phyloP scores from a whole-genome alignment of 2,113 vertebrate species.

The Phalacrocorax carbo region DNA sequence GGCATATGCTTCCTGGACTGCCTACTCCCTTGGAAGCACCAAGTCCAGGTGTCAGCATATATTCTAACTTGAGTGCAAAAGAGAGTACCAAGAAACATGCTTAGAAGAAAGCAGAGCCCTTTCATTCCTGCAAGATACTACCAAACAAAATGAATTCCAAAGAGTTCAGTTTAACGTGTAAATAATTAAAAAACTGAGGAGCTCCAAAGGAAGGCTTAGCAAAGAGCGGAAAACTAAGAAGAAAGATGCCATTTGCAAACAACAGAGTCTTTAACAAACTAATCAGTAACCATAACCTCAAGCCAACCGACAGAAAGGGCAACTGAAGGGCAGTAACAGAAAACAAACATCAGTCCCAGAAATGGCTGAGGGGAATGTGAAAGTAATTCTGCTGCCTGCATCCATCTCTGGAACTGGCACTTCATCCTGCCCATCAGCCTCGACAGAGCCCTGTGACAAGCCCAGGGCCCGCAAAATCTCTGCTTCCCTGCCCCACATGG shows the following conservation, averaged over 20 bases:
- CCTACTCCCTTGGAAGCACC: background rate
- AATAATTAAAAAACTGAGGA: background rate
- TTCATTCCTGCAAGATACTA: background rate
- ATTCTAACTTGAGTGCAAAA: background rate
- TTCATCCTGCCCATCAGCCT: background rate
- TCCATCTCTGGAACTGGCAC: background rate
- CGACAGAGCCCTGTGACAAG: accelerated
- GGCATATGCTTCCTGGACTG: background rate
- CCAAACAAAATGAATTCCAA: background rate
- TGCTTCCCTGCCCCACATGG: background rate
- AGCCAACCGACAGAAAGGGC: background rate
- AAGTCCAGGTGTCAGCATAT: background rate
- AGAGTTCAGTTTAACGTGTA: background rate
- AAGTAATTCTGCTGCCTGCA: background rate
- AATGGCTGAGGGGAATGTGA: background rate
- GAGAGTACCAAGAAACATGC: background rate
- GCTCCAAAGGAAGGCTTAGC: background rate
- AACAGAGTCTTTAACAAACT: background rate
- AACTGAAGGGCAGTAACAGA: background rate
- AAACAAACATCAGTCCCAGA: background rate
- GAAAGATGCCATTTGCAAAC: background rate
- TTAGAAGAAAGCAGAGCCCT: background rate
- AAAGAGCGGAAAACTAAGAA: background rate
- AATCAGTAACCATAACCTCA: background rate
- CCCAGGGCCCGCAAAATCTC: background rate